Base-by-base conservation (phyloP, 1,140 invertebrate genomes). In the Hyposmocoma kahamanoa region DNA sequence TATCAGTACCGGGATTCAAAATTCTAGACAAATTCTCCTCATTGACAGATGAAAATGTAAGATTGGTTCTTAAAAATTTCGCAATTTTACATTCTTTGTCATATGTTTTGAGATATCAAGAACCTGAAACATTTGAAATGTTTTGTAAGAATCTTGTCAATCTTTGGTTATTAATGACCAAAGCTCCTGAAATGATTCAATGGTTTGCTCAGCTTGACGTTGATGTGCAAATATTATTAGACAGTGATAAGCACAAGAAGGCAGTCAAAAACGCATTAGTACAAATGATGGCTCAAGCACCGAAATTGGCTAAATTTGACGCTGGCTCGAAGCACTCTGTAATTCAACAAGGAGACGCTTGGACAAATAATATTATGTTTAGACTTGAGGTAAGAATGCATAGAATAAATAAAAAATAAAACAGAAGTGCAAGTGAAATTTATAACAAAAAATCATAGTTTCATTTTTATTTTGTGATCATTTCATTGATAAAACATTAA, bases 1-100 rank as follows among this genome's bases (percentile, higher is more conserved):
- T 91, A 11, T 65, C 70, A 36, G 30, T 55, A 1, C 22, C 49
- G 4, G 84, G 84, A 0, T 90, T 79, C 52, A 22, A 38, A 10
- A 71, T 90, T 53, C 67, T 80, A 32, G 71, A 89, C 51, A 76
- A 87, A 36, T 76, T 79, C 4, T 51, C 62, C 10, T 64, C 84
- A 2, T 53, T 90, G 2, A 67, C 81, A 4, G 44, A 77, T 15
- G 72, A 86, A 1, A 85, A 89, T 52, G 62, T 88, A 2, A 63
- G 58, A 10, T 28, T 86, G 1, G 75, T 87, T 0, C 68, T 90
- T 20, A 67, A 79, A 47, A 75, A 74, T 11, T 81, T 90, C 57
- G 90, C 81, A 3, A 84, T 78, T 39, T 78, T 88, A 9, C 90
- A 91, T 67, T 89, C 88, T 0, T 45, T 87, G 0, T 88, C 88